phyloP scores from a whole-genome alignment of 2,113 vertebrate species.

The Phylloscopus trochiloides region DNA sequence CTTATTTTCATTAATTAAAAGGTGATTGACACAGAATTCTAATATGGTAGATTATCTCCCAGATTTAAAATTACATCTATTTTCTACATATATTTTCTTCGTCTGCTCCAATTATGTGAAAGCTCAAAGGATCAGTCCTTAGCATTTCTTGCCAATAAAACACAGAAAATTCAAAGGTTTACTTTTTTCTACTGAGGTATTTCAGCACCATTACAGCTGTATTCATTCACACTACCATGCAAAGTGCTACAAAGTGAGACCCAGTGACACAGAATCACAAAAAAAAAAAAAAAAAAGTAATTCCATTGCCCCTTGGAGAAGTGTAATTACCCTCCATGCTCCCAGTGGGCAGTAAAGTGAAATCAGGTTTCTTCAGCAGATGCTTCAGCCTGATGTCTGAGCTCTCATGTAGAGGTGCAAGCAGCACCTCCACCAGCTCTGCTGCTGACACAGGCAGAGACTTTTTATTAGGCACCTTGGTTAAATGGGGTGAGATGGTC shows the following conservation, averaged over 20 bases:
- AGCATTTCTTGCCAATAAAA: background rate
- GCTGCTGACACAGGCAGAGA: background rate
- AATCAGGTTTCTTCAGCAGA: background rate
- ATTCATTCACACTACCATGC: background rate
- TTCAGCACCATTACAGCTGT: background rate
- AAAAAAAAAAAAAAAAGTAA: accelerated
- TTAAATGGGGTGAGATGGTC: background rate
- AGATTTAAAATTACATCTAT: background rate
- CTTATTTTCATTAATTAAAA: background rate
- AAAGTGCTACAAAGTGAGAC: background rate
- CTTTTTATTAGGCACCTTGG: background rate
- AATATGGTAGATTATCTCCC: background rate
- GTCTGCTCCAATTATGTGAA: background rate
- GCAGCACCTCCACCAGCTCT: background rate
- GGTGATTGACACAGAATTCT: background rate
- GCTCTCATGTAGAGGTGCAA: background rate
- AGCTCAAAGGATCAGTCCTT: background rate
- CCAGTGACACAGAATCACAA: background rate
- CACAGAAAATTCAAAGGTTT: background rate
- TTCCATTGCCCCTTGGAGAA: background rate
- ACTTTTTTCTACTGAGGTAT: background rate
- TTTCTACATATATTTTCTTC: background rate
- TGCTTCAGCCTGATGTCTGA: background rate
- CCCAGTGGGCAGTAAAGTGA: background rate
- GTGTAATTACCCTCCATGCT: accelerated